Conservation (phyloP, 2,888 invertebrate species). For the Notodonta dromedarius region DNA sequence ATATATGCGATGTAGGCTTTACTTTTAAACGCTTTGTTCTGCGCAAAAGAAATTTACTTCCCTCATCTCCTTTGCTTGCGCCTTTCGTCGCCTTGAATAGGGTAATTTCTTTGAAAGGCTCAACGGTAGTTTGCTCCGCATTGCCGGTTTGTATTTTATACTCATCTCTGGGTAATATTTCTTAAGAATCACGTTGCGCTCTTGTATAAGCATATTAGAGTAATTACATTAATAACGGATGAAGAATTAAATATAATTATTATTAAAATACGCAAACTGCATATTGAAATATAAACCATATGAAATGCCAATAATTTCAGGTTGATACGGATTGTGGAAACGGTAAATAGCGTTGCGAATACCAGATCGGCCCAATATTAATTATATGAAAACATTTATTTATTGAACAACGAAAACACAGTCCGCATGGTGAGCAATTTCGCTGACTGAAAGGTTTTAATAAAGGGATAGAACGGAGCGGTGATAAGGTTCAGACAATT, state of each 20-base stretch:
- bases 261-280: slow-evolving; percentile 32
- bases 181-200: slow-evolving; percentile 29
- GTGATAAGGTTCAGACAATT: slow-evolving; percentile 59
- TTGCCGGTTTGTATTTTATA: slow-evolving; percentile 39
- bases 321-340: slow-evolving; percentile 18
- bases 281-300: slow-evolving; percentile 19
- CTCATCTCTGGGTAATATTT: slow-evolving; percentile 45
- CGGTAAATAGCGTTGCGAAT: slow-evolving; percentile 26
- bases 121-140: slow-evolving; percentile 51
- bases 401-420: slow-evolving; percentile 19
- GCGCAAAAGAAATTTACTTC: slow-evolving; percentile 72
- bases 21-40: slow-evolving; percentile 77
- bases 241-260: slow-evolving; percentile 21
- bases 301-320: slow-evolving; percentile 25
- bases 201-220: slow-evolving; percentile 31
- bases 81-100: slow-evolving; percentile 67
- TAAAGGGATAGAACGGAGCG: slow-evolving; percentile 39
- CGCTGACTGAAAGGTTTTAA: slow-evolving; percentile 23
- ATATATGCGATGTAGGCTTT: slow-evolving; percentile 70
- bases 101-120: slow-evolving; percentile 69
- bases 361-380: slow-evolving; percentile 22
- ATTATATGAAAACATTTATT: slow-evolving; percentile 19
- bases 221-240: slow-evolving; percentile 23
- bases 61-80: slow-evolving; percentile 62
- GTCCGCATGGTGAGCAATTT: slow-evolving; percentile 24